Evolutionary conservation across 2,797 vertebrate genomes (phyloP), one percentile per base, ranked within the genome.

Genomic region (Typhlichthys subterraneus): DNA sequence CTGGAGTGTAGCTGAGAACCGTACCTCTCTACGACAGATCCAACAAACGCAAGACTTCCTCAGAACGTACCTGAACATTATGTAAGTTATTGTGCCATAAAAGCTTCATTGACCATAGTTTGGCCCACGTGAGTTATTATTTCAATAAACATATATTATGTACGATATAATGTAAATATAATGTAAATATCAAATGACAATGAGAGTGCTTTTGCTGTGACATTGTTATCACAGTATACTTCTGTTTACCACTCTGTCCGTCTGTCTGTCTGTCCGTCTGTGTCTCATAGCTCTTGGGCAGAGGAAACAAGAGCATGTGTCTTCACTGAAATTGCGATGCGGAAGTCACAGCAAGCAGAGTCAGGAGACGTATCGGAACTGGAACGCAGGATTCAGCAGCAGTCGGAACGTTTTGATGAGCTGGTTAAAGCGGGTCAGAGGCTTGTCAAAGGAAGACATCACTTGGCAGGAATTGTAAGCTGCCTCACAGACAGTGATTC

Each of bases 11-110:
- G 73, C 0, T n/a, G 77, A 87, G 67, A 93, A 84, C 68, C 66
- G 59, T 14, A 45, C 59, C 14, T 81, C 38, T 0, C 68, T 90
- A 47, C 80, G 72, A 33, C 91, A 85, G 69, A 83, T 89, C 0
- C 9, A 56, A 33, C 83, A 9, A 19, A 86, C 92, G 53, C 59
- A 77, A 48, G 73, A 76, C 14, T 94, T 92, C 79, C 90, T 93
- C 63, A 82, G 76, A 73, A 85, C 85, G 52, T 93, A 93, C 61
- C 79, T 92, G 65, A 87, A 80, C 56, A 91, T 93, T 84, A 92
- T 93, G 93, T 93, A 81, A 92, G 92, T 86, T 2, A 12, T 31
- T 42, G n/a, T 46, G 1, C 51, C 17, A 0, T n/a, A 17, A 15
- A 17, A n/a, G 9, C 51, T 23, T 9, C 15, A 14, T 14, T 14